Conservation (phyloP, 2,113 vertebrate genomes). For the Phocoena sinus region DNA sequence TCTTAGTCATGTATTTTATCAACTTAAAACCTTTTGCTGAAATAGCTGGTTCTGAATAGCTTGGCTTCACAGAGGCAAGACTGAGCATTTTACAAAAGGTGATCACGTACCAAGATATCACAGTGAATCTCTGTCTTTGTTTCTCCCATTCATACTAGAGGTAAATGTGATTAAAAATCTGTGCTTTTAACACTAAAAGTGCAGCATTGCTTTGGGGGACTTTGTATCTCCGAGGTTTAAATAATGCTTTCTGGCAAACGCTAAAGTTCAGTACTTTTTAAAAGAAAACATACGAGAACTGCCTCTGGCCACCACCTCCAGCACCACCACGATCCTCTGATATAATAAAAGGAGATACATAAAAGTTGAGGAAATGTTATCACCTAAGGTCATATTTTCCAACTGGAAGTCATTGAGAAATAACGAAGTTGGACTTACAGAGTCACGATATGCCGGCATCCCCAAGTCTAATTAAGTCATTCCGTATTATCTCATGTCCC, state of each 20-base stretch:
- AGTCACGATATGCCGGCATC: constrained; percentile 31
- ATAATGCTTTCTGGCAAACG: constrained; percentile 36
- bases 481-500: constrained; percentile 57
- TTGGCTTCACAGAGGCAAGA: not conserved
- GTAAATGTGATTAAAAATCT: not conserved
- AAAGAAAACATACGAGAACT: constrained; percentile 35
- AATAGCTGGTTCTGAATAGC: not conserved
- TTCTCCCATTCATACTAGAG: not conserved
- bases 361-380: constrained; percentile 65
- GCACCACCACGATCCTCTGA: constrained; percentile 7
- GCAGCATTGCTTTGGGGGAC: not conserved
- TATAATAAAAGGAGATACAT: constrained; percentile 41
- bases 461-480: constrained; percentile 62
- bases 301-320: not conserved
- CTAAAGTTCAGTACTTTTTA: constrained; percentile 50
- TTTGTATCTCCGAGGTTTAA: not conserved
- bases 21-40: not conserved
- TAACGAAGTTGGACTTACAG: constrained; percentile 46
- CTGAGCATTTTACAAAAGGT: not conserved
- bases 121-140: not conserved
- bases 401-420: constrained; percentile 55
- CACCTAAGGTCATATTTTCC: constrained; percentile 71
- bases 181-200: not conserved
- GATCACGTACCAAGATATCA: not conserved
- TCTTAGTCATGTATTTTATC: not conserved